phyloP scores from a whole-genome alignment of 1,140 invertebrate genomes.

The Pissodes strobi region DNA sequence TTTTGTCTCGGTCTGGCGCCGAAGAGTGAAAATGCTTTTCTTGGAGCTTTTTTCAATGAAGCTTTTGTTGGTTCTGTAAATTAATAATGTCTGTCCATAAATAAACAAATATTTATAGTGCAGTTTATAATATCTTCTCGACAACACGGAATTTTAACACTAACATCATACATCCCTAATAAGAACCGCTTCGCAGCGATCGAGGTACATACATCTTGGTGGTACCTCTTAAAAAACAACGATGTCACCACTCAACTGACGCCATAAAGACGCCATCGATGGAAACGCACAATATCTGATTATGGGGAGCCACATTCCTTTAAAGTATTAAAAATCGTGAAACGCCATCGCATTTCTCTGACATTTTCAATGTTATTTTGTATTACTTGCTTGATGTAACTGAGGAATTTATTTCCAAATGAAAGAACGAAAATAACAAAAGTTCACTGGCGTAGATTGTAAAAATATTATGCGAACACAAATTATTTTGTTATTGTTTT shows the following conservation, averaged over 20 bases:
- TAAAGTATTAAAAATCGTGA: conserved; percentile 3
- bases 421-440: background rate
- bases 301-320: conserved; percentile 6
- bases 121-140: too few species aligned
- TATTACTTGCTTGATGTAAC: conserved; percentile 7
- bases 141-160: too few species aligned
- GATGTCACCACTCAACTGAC: background rate
- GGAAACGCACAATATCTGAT: conserved; percentile 6
- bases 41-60: too few species aligned
- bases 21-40: too few species aligned
- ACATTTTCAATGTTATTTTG: background rate
- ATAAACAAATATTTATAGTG: too few species aligned
- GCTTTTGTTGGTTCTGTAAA: too few species aligned
- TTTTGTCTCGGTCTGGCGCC: too few species aligned
- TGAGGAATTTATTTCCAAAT: conserved; percentile 4
- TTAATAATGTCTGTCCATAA: too few species aligned
- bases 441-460: background rate
- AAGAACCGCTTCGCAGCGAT: background rate
- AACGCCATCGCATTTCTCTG: conserved; percentile 9
- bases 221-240: background rate
- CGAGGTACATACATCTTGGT: background rate
- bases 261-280: conserved; percentile 16
- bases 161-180: too few species aligned
- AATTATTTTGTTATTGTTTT: too few species aligned
- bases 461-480: too few species aligned